Evolutionary conservation across 2,888 invertebrate genomes (phyloP).

Genomic region (Drosophila setosimentum): DNA sequence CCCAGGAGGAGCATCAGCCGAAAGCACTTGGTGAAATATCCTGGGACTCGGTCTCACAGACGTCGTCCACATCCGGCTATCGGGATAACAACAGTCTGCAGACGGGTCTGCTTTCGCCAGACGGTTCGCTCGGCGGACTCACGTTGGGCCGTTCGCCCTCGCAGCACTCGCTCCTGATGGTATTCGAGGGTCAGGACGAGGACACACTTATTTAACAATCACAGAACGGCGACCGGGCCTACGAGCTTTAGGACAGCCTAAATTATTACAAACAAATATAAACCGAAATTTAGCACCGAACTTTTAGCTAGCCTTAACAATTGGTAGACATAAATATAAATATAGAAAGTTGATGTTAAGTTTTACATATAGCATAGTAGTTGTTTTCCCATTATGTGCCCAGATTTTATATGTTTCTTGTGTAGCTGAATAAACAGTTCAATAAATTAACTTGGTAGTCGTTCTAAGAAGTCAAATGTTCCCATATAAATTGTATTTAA

Average conservation of each 20-base stretch:
- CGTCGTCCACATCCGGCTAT: conserved; percentile 94
- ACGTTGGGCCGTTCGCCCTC: conserved; percentile 90
- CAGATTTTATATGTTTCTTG: conserved; percentile 53
- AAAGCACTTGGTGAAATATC: conserved; percentile 88
- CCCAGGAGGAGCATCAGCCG: conserved; percentile 70
- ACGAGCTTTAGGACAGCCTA: conserved; percentile 66
- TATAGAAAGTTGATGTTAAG: conserved; percentile 46
- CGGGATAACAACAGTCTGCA: conserved; percentile 88
- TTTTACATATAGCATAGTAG: conserved; percentile 54
- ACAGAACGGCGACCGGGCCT: conserved; percentile 80
- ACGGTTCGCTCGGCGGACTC: conserved; percentile 88
- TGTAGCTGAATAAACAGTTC: conserved; percentile 41
- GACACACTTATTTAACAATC: conserved; percentile 91
- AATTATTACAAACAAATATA: conserved; percentile 1
- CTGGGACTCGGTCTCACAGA: conserved; percentile 93
- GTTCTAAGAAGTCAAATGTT: conserved; percentile 23
- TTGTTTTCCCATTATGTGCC: conserved; percentile 62
- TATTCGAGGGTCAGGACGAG: conserved; percentile 93
- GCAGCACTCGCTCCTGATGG: conserved; percentile 91
- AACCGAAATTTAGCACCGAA: conserved; percentile 16
- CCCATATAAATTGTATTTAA: not conserved
- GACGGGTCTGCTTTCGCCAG: conserved; percentile 85
- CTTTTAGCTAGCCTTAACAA: conserved; percentile 36
- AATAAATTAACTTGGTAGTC: conserved; percentile 55
- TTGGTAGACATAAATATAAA: conserved; percentile 2